Evolutionary conservation across 2,888 invertebrate species (phyloP).

Genomic region (Diarsia brunnea): DNA sequence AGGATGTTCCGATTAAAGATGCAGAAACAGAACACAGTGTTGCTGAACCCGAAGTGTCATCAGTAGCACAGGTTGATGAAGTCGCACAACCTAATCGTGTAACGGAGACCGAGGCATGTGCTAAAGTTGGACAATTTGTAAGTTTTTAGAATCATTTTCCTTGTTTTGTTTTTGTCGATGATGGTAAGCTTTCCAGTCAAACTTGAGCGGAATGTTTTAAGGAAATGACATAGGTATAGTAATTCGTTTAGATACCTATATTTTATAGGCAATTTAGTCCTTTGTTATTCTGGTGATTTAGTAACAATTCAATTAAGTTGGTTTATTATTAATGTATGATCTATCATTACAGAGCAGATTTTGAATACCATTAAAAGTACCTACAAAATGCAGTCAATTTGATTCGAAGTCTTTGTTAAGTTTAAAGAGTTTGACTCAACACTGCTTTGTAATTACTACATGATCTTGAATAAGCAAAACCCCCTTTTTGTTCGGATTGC

Average conservation of each 20-base stretch:
- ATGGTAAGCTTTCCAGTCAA: not conserved
- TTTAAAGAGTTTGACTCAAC: not conserved
- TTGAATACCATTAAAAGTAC: not conserved
- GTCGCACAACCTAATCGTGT: conserved; percentile 24
- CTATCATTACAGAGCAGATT: conserved; percentile 6
- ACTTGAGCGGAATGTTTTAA: not conserved
- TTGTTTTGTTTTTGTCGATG: conserved; percentile 35
- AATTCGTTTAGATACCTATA: not conserved
- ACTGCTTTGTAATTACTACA: not conserved
- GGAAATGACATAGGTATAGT: not conserved
- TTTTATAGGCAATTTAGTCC: not conserved
- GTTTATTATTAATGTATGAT: not conserved
- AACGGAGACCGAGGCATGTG: conserved; percentile 69
- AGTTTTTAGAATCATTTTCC: conserved; percentile 67
- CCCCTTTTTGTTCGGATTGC: not conserved
- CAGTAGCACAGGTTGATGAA: conserved; percentile 17
- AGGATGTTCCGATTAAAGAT: conserved; percentile 46
- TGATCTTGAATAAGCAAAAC: not conserved
- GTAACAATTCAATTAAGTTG: not conserved
- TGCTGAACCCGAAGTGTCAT: conserved; percentile 11
- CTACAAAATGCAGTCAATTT: not conserved
- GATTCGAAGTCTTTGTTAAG: not conserved
- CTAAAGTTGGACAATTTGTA: conserved; percentile 81
- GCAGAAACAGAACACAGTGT: conserved; percentile 40
- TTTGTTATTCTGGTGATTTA: not conserved